A percentile compares a stretch with the other conserved stretches of the same genome.
Evolutionary conservation across 2,888 invertebrate species (phyloP).

Genomic region (Timema cristinae): DNA sequence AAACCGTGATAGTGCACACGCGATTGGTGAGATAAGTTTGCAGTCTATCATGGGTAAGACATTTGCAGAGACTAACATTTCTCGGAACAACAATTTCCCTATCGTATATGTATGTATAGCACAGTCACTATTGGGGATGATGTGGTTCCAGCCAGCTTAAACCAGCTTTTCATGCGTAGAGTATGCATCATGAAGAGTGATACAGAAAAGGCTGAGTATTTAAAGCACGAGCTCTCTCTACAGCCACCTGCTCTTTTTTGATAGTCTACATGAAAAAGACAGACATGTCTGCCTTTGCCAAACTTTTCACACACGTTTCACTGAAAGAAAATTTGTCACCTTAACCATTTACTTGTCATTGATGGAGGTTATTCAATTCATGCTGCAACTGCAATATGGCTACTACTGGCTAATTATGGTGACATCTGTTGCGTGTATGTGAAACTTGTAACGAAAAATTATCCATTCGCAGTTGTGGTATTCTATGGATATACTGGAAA

Average conservation of each 20-base stretch:
- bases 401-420: background rate
- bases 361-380: slow-evolving; percentile 2
- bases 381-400: slow-evolving; percentile 9
- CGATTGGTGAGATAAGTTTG: too few relatives aligned
- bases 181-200: background rate
- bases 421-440: background rate
- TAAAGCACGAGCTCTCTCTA: background rate
- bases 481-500: slow-evolving; percentile 8
- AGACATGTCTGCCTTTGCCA: slow-evolving; percentile 2
- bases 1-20: too few relatives aligned
- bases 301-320: background rate
- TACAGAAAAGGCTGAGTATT: background rate
- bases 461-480: background rate
- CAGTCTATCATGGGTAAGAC: too few relatives aligned
- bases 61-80: background rate
- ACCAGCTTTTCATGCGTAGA: background rate
- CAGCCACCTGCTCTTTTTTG: background rate
- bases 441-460: slow-evolving; percentile 5
- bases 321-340: background rate
- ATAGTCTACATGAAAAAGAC: background rate
- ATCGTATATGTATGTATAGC: background rate
- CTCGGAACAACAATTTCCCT: background rate
- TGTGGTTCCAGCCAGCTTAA: background rate
- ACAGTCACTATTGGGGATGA: background rate
- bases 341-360: background rate